These are phyloP conservation scores for Drosophila baimaii DNA, from an alignment of 1,140 invertebrate genomes.

Conservation along the genomic window DNA sequence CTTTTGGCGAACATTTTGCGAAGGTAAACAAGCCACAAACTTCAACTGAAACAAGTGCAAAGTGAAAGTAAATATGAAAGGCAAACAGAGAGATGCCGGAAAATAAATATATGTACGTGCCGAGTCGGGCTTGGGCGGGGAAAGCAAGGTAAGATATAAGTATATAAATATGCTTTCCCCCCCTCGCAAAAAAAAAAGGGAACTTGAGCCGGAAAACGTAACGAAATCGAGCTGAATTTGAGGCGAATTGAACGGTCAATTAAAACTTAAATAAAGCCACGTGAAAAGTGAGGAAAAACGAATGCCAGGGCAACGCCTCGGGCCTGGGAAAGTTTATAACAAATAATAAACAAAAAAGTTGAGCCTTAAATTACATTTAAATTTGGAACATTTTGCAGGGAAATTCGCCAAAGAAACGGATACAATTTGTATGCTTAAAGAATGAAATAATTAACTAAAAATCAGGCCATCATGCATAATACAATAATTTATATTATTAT, in stretches of 20 bases:
- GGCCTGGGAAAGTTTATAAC: neutral
- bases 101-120: constrained; percentile 33
- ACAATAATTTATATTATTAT: too few species aligned
- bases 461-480: too few species aligned
- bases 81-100: constrained; percentile 35
- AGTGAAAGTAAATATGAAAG: constrained; percentile 52
- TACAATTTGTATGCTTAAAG: neutral
- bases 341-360: constrained; percentile 1
- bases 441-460: neutral
- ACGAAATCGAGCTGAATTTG: constrained; percentile 3
- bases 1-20: constrained; percentile 25
- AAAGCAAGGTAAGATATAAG: constrained; percentile 28
- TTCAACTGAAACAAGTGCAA: constrained; percentile 36
- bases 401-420: neutral
- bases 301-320: constrained; percentile 3
- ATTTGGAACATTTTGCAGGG: neutral
- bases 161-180: neutral
- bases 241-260: constrained; percentile 18
- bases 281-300: neutral
- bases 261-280: constrained; percentile 21
- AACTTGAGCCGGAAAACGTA: constrained; percentile 6
- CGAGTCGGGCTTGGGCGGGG: neutral
- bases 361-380: neutral
- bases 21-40: constrained; percentile 32
- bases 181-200: neutral